Conservation (phyloP, 2,888 invertebrate species). For the Drosophila meridionalis region DNA sequence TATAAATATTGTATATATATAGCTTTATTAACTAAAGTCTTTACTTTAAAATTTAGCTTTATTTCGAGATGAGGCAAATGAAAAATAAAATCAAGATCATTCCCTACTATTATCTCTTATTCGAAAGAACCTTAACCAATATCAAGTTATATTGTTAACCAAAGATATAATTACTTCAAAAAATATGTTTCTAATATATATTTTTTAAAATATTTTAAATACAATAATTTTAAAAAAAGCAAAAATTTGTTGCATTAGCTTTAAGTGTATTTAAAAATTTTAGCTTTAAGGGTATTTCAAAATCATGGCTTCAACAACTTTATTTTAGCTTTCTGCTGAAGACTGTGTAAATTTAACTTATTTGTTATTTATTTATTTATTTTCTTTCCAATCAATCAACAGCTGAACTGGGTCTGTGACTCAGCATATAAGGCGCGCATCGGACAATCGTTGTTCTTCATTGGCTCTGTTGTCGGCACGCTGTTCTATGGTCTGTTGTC, state of each 20-base stretch:
- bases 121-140: not conserved
- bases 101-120: not conserved
- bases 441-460: constrained; percentile 88
- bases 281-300: not conserved
- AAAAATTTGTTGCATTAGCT: not conserved
- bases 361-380: constrained; percentile 2
- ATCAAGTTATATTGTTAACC: not conserved
- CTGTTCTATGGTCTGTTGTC: constrained; percentile 87
- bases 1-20: too few relatives aligned
- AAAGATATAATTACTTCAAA: not conserved
- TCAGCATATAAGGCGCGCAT: constrained; percentile 87
- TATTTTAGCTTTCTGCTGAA: not conserved
- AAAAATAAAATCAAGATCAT: not conserved
- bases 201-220: not conserved
- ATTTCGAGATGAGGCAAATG: not conserved
- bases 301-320: not conserved
- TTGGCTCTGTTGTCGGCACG: constrained; percentile 87
- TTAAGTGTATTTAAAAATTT: not conserved
- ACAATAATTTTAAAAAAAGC: too few relatives aligned
- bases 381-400: constrained; percentile 16
- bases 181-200: too few relatives aligned
- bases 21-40: too few relatives aligned
- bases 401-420: constrained; percentile 87
- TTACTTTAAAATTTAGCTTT: not conserved
- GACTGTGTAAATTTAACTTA: not conserved